phyloP scores from a whole-genome alignment of 2,888 invertebrate genomes.

The Drosophila longiperda region DNA sequence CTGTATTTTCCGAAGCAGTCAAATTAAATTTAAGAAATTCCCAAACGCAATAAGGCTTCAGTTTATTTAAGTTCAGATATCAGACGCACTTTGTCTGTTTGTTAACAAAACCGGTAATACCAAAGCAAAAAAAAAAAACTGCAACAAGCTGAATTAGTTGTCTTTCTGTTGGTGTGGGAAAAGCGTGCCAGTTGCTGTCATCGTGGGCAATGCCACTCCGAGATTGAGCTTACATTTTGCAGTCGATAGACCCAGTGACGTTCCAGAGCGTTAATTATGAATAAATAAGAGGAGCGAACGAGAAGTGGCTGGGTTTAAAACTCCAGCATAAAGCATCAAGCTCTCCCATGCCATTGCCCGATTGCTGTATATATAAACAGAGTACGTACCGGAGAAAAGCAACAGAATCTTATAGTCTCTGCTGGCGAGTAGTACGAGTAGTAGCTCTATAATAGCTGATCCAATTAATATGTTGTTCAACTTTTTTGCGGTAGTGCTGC shows the following conservation, averaged over 20 bases:
- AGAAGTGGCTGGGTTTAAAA: background rate
- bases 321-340: background rate
- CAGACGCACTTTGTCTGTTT: too few relatives aligned
- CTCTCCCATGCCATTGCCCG: background rate
- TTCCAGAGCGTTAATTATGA: background rate
- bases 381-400: slow-evolving; percentile 4
- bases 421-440: slow-evolving; percentile 10
- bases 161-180: slow-evolving; percentile 7
- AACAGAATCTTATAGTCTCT: slow-evolving; percentile 56
- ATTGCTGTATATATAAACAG: slow-evolving; percentile 44
- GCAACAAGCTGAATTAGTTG: slow-evolving; percentile 2
- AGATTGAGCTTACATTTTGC: slow-evolving; percentile 3
- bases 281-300: background rate
- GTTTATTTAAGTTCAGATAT: slow-evolving; percentile 19
- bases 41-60: slow-evolving; percentile 32
- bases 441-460: slow-evolving; percentile 41
- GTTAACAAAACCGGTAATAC: slow-evolving; percentile 55
- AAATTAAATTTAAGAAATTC: slow-evolving; percentile 37
- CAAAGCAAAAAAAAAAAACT: slow-evolving; percentile 3
- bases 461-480: slow-evolving; percentile 29
- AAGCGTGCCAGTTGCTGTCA: slow-evolving; percentile 19
- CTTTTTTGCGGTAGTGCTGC: slow-evolving; percentile 29
- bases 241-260: background rate
- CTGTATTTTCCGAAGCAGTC: background rate
- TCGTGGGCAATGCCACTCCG: slow-evolving; percentile 34